Base-by-base conservation (phyloP, 1,140 invertebrate genomes). In the Antheraea mylitta region DNA sequence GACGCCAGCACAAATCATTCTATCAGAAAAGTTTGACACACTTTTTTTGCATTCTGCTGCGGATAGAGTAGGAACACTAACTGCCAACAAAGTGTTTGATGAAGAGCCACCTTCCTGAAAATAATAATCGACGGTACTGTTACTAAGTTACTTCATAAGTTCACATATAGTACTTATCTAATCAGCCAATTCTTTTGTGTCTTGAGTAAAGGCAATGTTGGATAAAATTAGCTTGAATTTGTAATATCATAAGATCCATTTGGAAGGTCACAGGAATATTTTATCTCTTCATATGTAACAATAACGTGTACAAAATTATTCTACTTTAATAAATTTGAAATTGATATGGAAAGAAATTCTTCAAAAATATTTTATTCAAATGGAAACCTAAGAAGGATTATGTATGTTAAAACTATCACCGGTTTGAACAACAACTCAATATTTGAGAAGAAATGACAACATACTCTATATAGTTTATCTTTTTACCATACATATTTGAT, bases 1-100 rank as follows among this genome's bases (percentile, higher is more conserved):
- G 8, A 81, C 74, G 19, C 89, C 88, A n/a, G 93, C 94, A 64
- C 94, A 94, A 19, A 94, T 81, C 94, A 94, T 94, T 42, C 90
- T 92, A 0, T 74, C 68, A 9, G 73, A 80, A 67, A 92, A 53
- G 64, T 79, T 58, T 75, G 65, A 18, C 45, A 67, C 19, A 61
- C 60, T 61, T 81, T 83, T 0, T 22, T 73, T 73, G 63, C 87
- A 90, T 0, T 81, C 72, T 3, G 68, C 67, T 58, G 75, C 73
- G 13, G 82, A 71, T 18, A 87, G 73, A 6, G 77, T 70, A 0
- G 69, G 78, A 16, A 90, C 78, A 61, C 78, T 67, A 6, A 85
- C 81, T 8, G 77, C 81, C 78, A 75, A 85, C 58, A 90, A 70
- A 58, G 61, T 77, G 7, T 67, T 60, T 42, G 72, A 79, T 3